A percentile compares a stretch with the other conserved stretches of the same genome.
phyloP scores from a whole-genome alignment of 2,113 vertebrate genomes.

The Gymnorhina tibicen region DNA sequence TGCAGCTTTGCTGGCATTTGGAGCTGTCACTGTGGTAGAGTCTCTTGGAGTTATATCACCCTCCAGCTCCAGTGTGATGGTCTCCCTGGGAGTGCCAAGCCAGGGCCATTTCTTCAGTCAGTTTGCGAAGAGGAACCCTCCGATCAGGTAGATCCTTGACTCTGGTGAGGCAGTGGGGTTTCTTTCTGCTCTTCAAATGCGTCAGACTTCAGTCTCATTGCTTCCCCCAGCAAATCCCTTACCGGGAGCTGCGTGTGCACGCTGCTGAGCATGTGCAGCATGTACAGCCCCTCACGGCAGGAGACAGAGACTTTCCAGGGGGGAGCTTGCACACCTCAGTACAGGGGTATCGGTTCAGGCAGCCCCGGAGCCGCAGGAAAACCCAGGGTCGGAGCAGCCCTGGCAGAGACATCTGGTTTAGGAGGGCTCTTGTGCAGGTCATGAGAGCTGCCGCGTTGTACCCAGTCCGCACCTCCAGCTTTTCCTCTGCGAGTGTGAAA shows the following conservation, averaged over 20 bases:
- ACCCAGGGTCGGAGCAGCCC: not conserved
- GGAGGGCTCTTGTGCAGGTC: not conserved
- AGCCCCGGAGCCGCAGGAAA: not conserved
- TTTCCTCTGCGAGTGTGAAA: not conserved
- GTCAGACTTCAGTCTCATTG: not conserved
- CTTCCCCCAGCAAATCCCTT: not conserved
- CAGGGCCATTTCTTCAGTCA: not conserved
- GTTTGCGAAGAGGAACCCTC: not conserved
- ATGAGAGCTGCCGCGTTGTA: not conserved
- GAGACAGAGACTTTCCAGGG: not conserved
- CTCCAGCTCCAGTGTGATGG: accelerated
- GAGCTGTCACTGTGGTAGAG: not conserved
- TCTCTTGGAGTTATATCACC: not conserved
- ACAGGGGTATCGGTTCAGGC: not conserved
- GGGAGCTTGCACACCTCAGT: not conserved
- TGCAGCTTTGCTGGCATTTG: not conserved
- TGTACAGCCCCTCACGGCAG: not conserved
- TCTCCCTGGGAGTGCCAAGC: not conserved
- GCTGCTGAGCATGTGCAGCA: not conserved
- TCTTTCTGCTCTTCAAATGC: not conserved
- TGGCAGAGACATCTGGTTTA: not conserved
- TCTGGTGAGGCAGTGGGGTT: not conserved
- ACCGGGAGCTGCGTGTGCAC: not conserved
- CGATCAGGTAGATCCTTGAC: not conserved
- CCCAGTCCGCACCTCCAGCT: not conserved